phyloP scores from a whole-genome alignment of 2,113 vertebrate genomes.

The Anhinga rufa region DNA sequence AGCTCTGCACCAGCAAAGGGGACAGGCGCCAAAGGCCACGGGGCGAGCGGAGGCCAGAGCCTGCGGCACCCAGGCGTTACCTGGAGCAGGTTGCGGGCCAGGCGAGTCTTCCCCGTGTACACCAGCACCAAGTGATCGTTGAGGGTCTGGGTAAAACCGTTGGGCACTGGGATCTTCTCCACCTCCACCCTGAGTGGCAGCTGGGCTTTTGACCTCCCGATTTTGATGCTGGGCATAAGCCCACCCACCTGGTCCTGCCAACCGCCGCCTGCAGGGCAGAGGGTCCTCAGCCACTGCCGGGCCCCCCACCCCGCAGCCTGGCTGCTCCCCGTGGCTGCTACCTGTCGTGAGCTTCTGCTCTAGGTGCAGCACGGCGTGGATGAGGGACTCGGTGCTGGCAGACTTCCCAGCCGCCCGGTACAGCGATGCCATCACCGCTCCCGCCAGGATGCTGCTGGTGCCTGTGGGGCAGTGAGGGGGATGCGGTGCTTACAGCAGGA shows the following conservation, averaged over 20 bases:
- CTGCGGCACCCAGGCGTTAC: conserved; percentile 45
- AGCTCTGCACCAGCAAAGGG: background rate
- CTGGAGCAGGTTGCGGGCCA: conserved; percentile 95
- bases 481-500: background rate
- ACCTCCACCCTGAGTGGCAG: conserved; percentile 87
- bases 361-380: conserved; percentile 88
- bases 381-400: conserved; percentile 77
- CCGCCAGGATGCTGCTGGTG: conserved; percentile 96
- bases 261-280: conserved; percentile 81
- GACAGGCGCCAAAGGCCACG: background rate
- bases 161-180: conserved; percentile 72
- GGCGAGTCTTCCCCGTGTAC: conserved; percentile 93
- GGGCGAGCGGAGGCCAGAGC: background rate
- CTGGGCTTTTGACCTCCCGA: conserved; percentile 80
- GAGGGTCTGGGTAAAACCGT: conserved; percentile 76
- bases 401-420: conserved; percentile 79
- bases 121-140: conserved; percentile 87
- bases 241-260: conserved; percentile 99
- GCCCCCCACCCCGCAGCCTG: fast-evolving
- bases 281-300: background rate
- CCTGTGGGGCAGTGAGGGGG: conserved; percentile 56
- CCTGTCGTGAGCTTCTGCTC: conserved; percentile 96
- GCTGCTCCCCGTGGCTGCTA: background rate
- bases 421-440: conserved; percentile 82
- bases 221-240: conserved; percentile 86